phyloP scores from a whole-genome alignment of 2,113 vertebrate genomes.

The Neodon shergylaensis region DNA sequence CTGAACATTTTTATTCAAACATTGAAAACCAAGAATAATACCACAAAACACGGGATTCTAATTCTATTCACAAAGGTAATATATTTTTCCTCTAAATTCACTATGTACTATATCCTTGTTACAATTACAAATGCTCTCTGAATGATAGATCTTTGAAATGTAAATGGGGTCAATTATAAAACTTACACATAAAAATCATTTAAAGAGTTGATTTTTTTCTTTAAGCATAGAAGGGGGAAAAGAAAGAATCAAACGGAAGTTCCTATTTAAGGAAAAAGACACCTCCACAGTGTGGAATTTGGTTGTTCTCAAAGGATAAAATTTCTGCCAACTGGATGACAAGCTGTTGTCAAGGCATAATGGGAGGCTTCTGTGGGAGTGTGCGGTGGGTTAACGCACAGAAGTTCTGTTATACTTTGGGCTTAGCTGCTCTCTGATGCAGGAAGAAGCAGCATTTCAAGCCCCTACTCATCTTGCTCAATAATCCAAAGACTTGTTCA shows the following conservation, averaged over 20 bases:
- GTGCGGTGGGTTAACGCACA: constrained; percentile 7
- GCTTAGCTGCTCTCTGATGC: constrained; percentile 28
- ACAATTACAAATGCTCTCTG: neutral
- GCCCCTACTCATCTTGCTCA: neutral
- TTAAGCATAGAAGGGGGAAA: neutral
- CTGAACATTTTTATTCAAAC: neutral
- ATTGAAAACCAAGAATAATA: neutral
- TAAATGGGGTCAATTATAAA: constrained; percentile 22
- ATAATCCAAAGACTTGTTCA: constrained; percentile 5
- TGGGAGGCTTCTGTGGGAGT: constrained; percentile 51
- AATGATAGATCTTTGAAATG: constrained; percentile 12
- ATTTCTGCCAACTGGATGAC: constrained; percentile 74
- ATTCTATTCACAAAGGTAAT: neutral
- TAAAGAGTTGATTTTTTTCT: constrained; percentile 27
- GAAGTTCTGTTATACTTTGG: constrained; percentile 9
- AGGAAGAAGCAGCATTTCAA: constrained; percentile 41
- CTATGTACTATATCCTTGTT: neutral
- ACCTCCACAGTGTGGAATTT: constrained; percentile 64
- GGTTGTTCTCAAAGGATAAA: constrained; percentile 74
- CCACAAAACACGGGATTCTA: neutral
- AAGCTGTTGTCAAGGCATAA: constrained; percentile 67
- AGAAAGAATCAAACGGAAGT: constrained; percentile 35
- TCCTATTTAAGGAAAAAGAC: constrained; percentile 15
- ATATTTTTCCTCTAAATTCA: constrained; percentile 11
- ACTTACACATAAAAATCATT: constrained; percentile 13